phyloP scores from a whole-genome alignment of 1,140 invertebrate species.

The Acromyrmex charruanus region DNA sequence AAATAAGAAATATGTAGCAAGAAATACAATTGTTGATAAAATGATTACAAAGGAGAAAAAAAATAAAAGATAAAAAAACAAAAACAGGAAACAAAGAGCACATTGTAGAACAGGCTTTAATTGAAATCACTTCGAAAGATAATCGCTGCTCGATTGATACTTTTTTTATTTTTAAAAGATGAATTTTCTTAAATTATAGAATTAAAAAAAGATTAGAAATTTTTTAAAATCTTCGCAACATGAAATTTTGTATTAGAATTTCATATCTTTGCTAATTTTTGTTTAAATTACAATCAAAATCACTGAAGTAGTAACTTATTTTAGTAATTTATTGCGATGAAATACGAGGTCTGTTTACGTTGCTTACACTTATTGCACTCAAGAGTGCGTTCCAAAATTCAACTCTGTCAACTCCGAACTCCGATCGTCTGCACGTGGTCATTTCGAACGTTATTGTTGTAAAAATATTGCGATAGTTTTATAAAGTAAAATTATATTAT shows the following conservation, averaged over 20 bases:
- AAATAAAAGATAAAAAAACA: no score
- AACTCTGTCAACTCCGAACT: not conserved
- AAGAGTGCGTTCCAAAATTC: not conserved
- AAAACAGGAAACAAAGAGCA: no score
- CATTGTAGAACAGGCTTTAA: not conserved
- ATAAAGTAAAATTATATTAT: not conserved
- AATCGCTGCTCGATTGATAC: not conserved
- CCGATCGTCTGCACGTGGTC: not conserved
- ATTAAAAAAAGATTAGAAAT: not conserved
- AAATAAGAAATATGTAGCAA: no score
- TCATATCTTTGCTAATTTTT: not conserved
- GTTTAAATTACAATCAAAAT: not conserved
- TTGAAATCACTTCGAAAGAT: not conserved
- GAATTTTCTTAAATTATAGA: not conserved
- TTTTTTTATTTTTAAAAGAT: not conserved
- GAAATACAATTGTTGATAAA: no score
- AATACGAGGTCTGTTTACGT: not conserved
- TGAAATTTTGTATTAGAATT: not conserved
- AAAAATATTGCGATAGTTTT: not conserved
- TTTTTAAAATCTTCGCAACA: not conserved
- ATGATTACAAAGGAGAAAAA: no score
- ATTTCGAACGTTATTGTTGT: not conserved
- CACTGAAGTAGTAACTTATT: not conserved
- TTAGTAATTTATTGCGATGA: not conserved
- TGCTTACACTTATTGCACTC: no score